Evolutionary conservation across 2,797 vertebrate species (phyloP).

Genomic region (Anguilla pacifica): DNA sequence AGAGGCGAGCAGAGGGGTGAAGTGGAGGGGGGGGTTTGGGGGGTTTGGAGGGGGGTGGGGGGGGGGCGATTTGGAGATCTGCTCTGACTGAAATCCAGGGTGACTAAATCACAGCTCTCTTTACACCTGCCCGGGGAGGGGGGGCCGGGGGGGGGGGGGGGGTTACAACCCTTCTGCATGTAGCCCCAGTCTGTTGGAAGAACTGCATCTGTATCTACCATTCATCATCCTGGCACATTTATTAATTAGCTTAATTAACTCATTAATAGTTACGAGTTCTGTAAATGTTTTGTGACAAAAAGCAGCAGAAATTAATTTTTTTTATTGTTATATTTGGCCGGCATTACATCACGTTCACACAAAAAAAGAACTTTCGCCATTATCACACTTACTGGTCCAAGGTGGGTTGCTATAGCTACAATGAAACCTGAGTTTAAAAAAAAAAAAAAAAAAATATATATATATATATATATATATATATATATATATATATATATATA

Average conservation of each 20-base stretch:
- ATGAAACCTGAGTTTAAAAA: neutral
- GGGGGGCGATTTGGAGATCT: slow-evolving; percentile 60
- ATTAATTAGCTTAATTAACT: neutral
- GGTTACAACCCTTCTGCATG: neutral
- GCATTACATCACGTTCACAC: neutral
- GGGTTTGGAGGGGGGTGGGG: slow-evolving; percentile 43
- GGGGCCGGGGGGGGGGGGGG: no score
- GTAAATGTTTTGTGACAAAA: neutral
- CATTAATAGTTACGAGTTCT: neutral
- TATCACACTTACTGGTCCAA: neutral
- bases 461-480: no score
- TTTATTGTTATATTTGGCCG: neutral
- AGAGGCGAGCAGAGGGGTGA: slow-evolving; percentile 69
- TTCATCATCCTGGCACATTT: neutral
- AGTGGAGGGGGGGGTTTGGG: slow-evolving; percentile 35
- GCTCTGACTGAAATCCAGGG: slow-evolving; percentile 61
- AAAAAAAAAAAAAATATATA: neutral
- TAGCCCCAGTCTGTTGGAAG: neutral
- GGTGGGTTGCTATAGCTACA: slow-evolving; percentile 2
- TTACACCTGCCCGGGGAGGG: neutral
- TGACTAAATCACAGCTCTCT: slow-evolving; percentile 50
- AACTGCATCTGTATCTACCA: neutral
- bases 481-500: no score
- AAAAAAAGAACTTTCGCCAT: neutral
- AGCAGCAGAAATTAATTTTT: neutral